phyloP scores from a whole-genome alignment of 1,140 invertebrate genomes.

The Steinernema feltiae region DNA sequence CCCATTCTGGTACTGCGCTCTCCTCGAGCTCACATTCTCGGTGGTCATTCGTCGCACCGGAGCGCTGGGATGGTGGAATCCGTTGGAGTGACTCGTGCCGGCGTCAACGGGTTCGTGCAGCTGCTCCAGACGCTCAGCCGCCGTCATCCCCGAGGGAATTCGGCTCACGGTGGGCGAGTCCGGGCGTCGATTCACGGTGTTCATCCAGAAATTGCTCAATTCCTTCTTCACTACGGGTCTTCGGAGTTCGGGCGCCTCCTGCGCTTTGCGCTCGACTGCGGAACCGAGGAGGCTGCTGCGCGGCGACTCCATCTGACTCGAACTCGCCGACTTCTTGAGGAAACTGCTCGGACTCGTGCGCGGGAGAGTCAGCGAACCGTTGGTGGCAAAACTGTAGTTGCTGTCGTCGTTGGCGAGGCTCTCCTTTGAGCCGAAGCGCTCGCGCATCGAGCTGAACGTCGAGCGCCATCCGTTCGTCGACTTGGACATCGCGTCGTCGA shows the following conservation, averaged over 20 bases:
- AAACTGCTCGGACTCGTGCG: conserved; percentile 20
- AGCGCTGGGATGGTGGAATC: not conserved
- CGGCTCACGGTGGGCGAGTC: conserved; percentile 35
- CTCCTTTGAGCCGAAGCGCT: conserved; percentile 18
- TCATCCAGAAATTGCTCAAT: conserved; percentile 37
- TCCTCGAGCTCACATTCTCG: conserved; percentile 29
- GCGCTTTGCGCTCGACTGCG: conserved; percentile 31
- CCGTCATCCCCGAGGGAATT: conserved; percentile 32
- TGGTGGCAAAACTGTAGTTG: conserved; percentile 22
- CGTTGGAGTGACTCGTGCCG: not conserved
- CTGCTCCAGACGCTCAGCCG: conserved; percentile 40
- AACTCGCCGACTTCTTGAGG: conserved; percentile 30
- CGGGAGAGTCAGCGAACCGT: conserved; percentile 29
- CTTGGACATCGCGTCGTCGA: conserved; percentile 32
- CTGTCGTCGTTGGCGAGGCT: not conserved
- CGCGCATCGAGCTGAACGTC: conserved; percentile 27
- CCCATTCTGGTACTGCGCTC: conserved; percentile 34
- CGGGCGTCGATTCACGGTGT: conserved; percentile 27
- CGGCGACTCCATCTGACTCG: conserved; percentile 36
- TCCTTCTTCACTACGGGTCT: conserved; percentile 23
- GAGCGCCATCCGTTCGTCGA: conserved; percentile 32
- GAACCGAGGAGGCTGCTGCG: conserved; percentile 28
- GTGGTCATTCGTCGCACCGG: conserved; percentile 22
- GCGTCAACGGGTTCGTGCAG: conserved; percentile 38
- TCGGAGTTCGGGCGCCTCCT: conserved; percentile 34